These are phyloP conservation scores for Polyodon spathula DNA, from an alignment of 2,113 vertebrate species.

Conservation along the genomic window DNA sequence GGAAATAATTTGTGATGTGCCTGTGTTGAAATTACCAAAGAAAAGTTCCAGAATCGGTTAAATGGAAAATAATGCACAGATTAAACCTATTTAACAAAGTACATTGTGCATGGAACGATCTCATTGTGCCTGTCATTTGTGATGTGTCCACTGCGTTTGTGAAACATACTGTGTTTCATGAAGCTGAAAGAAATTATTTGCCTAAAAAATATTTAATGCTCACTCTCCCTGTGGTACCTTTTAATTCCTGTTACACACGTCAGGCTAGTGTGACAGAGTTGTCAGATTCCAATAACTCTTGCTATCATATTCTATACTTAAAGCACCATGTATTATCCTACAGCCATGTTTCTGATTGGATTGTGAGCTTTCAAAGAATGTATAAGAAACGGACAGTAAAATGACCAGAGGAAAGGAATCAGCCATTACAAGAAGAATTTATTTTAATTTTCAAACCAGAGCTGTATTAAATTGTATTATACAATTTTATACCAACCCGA, in stretches of 20 bases:
- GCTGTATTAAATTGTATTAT: no score
- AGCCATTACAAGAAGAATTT: no score
- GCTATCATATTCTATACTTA: not conserved
- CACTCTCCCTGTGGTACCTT: slow-evolving; percentile 33
- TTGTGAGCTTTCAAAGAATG: no score
- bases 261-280: slow-evolving; percentile 55
- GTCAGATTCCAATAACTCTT: slow-evolving; percentile 55
- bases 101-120: slow-evolving; percentile 21
- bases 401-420: no score
- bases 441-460: no score
- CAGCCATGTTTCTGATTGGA: no score
- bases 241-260: slow-evolving; percentile 50
- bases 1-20: not conserved
- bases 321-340: not conserved
- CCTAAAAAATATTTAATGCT: slow-evolving; percentile 39
- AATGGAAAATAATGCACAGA: slow-evolving; percentile 20
- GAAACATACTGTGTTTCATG: slow-evolving; percentile 21
- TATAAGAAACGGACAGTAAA: no score
- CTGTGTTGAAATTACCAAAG: not conserved
- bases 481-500: no score
- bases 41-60: not conserved
- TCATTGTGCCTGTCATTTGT: slow-evolving; percentile 30
- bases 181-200: slow-evolving; percentile 45
- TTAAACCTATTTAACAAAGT: slow-evolving; percentile 33
- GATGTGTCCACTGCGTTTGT: slow-evolving; percentile 39